Conservation (phyloP, 1,140 invertebrate species). For the Cataglyphis hispanica region DNA sequence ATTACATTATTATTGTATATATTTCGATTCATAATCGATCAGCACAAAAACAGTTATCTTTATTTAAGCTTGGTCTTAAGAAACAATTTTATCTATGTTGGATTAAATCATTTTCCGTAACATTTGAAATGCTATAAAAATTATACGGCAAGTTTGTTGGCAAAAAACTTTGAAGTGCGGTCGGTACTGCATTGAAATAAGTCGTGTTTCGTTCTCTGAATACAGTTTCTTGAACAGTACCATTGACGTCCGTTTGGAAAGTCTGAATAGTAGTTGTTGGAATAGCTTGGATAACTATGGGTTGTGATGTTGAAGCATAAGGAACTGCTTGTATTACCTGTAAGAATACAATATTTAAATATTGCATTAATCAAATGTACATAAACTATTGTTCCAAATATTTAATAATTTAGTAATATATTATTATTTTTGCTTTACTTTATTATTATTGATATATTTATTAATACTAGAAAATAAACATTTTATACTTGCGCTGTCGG, state of each 20-base stretch:
- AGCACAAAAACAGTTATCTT: constrained; percentile 31
- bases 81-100: constrained; percentile 79
- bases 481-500: constrained; percentile 79
- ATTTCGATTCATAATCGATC: neutral
- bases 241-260: constrained; percentile 77
- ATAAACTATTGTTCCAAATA: neutral
- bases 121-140: constrained; percentile 84
- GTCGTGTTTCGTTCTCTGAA: constrained; percentile 80
- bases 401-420: no score
- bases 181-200: constrained; percentile 82
- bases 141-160: constrained; percentile 84
- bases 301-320: constrained; percentile 77
- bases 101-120: constrained; percentile 81
- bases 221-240: constrained; percentile 75
- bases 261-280: constrained; percentile 80
- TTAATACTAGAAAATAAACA: constrained; percentile 39
- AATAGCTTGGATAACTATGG: constrained; percentile 83
- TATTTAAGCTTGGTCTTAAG: constrained; percentile 17
- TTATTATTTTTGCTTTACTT: neutral
- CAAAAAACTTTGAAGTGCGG: constrained; percentile 81
- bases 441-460: neutral
- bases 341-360: constrained; percentile 38
- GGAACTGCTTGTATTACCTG: constrained; percentile 83
- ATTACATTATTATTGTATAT: neutral
- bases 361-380: neutral